Conservation (phyloP, 2,888 invertebrate species). For the Philereme transversata region DNA sequence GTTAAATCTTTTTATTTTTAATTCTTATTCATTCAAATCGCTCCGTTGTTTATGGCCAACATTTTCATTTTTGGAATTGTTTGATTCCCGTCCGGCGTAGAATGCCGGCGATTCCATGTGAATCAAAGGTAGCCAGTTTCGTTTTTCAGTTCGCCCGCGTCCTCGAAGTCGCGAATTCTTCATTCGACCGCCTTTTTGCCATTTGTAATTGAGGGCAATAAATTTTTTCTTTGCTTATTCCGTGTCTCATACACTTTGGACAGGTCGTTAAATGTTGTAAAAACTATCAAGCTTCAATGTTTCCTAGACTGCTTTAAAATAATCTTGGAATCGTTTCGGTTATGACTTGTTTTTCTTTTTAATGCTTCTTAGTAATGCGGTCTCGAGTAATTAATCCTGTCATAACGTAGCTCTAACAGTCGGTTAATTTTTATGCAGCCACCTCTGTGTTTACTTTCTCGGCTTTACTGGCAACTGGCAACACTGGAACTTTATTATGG, state of each 20-base stretch:
- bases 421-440: constrained; percentile 53
- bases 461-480: constrained; percentile 53
- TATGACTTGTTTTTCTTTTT: constrained; percentile 63
- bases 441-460: constrained; percentile 60
- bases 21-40: constrained; percentile 80
- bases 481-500: constrained; percentile 60
- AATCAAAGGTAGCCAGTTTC: constrained; percentile 69
- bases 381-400: constrained; percentile 66
- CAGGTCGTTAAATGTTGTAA: constrained; percentile 67
- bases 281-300: constrained; percentile 65
- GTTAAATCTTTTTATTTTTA: constrained; percentile 73
- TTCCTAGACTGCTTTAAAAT: constrained; percentile 61
- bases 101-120: constrained; percentile 75
- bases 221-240: constrained; percentile 75
- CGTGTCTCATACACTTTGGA: constrained; percentile 53
- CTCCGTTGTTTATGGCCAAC: constrained; percentile 81
- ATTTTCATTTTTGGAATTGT: constrained; percentile 82
- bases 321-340: constrained; percentile 59
- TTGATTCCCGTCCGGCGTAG: constrained; percentile 54
- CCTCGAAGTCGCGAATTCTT: constrained; percentile 71
- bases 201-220: constrained; percentile 79
- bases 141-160: constrained; percentile 71
- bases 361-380: constrained; percentile 66
- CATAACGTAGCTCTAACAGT: constrained; percentile 59
- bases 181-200: constrained; percentile 64